Evolutionary conservation across 2,888 invertebrate genomes (phyloP).

Genomic region (Agrenia bidenticulata): DNA sequence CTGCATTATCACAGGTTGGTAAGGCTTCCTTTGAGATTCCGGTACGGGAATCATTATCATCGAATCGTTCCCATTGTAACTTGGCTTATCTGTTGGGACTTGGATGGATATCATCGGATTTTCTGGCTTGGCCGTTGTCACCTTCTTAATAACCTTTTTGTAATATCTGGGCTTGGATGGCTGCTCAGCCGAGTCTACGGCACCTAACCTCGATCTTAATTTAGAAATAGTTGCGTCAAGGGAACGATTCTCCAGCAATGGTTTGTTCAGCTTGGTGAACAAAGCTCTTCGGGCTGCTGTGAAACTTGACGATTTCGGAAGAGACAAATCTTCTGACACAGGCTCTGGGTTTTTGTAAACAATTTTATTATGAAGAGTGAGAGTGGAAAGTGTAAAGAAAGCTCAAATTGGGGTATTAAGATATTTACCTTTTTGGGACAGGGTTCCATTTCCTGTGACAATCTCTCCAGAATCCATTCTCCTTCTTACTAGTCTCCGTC

Average conservation of each 20-base stretch:
- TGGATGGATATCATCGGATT: no score
- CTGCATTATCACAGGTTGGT: slow-evolving; percentile 45
- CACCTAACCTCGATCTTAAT: not conserved
- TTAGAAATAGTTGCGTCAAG: not conserved
- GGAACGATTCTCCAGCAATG: not conserved
- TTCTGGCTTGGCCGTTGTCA: no score
- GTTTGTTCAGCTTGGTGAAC: not conserved
- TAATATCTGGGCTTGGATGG: not conserved
- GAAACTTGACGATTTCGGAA: not conserved
- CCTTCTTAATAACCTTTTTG: not conserved
- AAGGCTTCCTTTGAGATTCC: slow-evolving; percentile 42
- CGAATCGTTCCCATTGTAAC: not conserved
- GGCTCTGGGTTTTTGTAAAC: not conserved
- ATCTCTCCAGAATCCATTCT: not conserved
- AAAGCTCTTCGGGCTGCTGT: not conserved
- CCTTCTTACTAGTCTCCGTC: not conserved
- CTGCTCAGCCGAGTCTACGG: not conserved
- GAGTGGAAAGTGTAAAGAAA: no score
- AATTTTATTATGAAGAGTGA: no score
- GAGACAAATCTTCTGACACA: not conserved
- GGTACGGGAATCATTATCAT: slow-evolving; percentile 48
- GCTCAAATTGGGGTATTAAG: no score
- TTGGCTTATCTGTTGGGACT: not conserved
- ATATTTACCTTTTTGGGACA: no score
- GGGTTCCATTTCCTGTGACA: not conserved